Evolutionary conservation across 2,113 vertebrate genomes (phyloP).

Genomic region (Chrysochloris asiatica): DNA sequence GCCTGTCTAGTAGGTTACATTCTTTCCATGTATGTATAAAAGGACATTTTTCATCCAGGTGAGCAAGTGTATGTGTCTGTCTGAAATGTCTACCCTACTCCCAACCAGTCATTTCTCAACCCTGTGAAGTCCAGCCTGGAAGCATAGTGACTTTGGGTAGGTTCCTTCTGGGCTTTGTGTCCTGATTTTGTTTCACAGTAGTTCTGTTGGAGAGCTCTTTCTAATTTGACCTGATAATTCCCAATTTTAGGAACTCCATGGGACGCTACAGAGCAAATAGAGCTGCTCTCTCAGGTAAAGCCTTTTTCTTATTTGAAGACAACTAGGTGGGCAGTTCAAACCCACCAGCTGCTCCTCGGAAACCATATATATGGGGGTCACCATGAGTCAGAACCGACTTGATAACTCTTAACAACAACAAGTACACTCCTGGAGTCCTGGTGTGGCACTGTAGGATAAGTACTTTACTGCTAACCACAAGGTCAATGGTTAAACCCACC

Average conservation of each 20-base stretch:
- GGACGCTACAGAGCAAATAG: not conserved
- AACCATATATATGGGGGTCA: too few relatives aligned
- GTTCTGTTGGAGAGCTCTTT: not conserved
- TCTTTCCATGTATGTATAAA: conserved; percentile 34
- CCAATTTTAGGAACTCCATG: not conserved
- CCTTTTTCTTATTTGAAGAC: not conserved
- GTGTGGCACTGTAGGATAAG: too few relatives aligned
- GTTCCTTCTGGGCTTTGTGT: not conserved
- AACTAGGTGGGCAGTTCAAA: too few relatives aligned
- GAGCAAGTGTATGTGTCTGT: not conserved
- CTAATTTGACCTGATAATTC: not conserved
- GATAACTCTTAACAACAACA: too few relatives aligned
- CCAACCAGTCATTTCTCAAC: conserved; percentile 1
- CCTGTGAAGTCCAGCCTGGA: not conserved
- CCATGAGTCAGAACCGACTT: too few relatives aligned
- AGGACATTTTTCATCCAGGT: not conserved
- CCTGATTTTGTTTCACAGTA: conserved; percentile 26
- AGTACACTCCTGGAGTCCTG: too few relatives aligned
- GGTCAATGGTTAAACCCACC: too few relatives aligned
- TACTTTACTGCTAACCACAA: too few relatives aligned
- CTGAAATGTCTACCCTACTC: not conserved
- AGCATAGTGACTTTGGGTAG: not conserved
- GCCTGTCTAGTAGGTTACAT: conserved; percentile 22
- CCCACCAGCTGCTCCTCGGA: too few relatives aligned
- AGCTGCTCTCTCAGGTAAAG: not conserved